A percentile compares a stretch with the other conserved stretches of the same genome.
These are phyloP conservation scores for Aleadryas rufinucha DNA, from an alignment of 2,113 vertebrate genomes.

Conservation along the genomic window DNA sequence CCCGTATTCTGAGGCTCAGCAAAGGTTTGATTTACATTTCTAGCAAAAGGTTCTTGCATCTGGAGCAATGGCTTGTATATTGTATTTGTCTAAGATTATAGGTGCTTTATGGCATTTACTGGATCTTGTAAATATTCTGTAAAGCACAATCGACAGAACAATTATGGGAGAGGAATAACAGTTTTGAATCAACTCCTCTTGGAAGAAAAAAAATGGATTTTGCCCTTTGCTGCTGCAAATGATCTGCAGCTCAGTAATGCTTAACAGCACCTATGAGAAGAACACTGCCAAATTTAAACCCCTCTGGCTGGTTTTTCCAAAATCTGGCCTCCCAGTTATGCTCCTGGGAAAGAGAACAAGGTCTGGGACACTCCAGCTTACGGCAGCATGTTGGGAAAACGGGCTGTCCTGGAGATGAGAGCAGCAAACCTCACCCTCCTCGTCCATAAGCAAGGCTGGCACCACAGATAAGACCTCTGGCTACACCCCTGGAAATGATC, in stretches of 20 bases:
- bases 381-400: fast-evolving
- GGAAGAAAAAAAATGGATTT: background rate
- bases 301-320: background rate
- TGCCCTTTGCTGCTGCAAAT: background rate
- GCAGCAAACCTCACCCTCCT: background rate
- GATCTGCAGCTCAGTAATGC: background rate
- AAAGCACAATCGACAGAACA: background rate
- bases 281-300: background rate
- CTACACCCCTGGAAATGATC: background rate
- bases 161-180: slow-evolving; percentile 9
- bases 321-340: background rate
- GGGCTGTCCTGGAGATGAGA: background rate
- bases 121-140: slow-evolving; percentile 30
- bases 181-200: background rate
- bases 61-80: background rate
- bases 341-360: background rate
- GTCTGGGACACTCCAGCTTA: background rate
- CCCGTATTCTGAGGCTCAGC: background rate
- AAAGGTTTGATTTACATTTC: slow-evolving; percentile 51
- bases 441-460: background rate
- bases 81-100: slow-evolving; percentile 38
- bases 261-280: background rate
- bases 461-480: background rate
- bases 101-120: slow-evolving; percentile 9
- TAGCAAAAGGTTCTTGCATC: slow-evolving; percentile 13